phyloP scores from a whole-genome alignment of 2,113 vertebrate genomes.

The Hystrix cristata region DNA sequence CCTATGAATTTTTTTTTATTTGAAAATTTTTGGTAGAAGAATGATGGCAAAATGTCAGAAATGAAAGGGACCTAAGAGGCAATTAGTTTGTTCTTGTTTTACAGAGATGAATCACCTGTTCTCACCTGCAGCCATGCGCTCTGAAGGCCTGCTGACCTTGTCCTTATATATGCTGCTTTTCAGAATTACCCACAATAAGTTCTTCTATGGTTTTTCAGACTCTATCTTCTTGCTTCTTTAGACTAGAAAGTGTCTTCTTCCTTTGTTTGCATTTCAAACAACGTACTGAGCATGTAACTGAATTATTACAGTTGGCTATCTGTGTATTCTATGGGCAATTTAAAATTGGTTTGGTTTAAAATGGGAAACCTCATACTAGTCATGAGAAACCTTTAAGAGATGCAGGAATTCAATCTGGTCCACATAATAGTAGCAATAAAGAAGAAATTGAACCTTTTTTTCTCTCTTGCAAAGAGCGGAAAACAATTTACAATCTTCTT shows the following conservation, averaged over 20 bases:
- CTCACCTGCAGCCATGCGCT: accelerated
- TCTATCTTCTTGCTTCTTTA: neutral
- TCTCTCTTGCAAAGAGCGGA: neutral
- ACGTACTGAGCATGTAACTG: neutral
- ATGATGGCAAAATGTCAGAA: neutral
- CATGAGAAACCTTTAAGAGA: conserved; percentile 58
- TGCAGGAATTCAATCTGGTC: conserved; percentile 53
- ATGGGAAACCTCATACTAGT: conserved; percentile 38
- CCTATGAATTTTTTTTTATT: neutral
- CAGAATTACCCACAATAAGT: accelerated
- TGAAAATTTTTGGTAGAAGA: conserved; percentile 24
- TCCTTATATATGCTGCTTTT: neutral
- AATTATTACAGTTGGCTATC: conserved; percentile 52
- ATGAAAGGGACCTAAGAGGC: neutral
- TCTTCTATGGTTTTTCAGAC: neutral
- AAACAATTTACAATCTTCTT: conserved; percentile 62
- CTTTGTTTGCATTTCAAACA: neutral
- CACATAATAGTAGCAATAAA: conserved; percentile 70
- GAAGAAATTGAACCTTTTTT: conserved; percentile 53
- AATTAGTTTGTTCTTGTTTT: neutral
- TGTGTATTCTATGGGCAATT: conserved; percentile 47
- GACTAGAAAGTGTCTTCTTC: neutral
- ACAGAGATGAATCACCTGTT: neutral
- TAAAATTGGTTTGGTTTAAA: conserved; percentile 62
- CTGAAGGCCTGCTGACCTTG: neutral